Evolutionary conservation across 2,888 invertebrate genomes (phyloP), one percentile per base, ranked within the genome.

Genomic region (Ceriagrion tenellum): DNA sequence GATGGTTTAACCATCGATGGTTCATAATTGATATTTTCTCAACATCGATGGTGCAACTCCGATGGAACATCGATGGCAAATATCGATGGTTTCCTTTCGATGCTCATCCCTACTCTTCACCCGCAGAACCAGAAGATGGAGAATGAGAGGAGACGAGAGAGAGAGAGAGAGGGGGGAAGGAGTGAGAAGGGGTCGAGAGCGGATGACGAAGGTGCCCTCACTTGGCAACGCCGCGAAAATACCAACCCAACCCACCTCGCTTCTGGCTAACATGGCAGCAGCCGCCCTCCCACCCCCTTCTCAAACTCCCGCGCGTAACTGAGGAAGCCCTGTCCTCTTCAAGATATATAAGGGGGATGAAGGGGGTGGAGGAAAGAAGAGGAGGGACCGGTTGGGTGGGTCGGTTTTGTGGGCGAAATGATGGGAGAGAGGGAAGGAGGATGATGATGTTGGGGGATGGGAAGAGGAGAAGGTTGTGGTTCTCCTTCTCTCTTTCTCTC

Each of bases 391-490:
- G 96, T 96, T 16, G 26, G 26, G 96, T 96, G 96, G 96, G 96
- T 96, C 4, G 96, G 96, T 96, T 96, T 96, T 96, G 96, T 96
- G 96, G 96, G 96, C 95, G 59, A 16, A 16, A n/a, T n/a, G n/a
- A n/a, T n/a, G n/a, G n/a, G n/a, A n/a, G n/a, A 56, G 16, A 56
- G 56, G 56, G 56, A 56, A 12, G 56, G 56, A 56, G 56, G 56
- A 56, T 8, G 8, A 16, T 56, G 56, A 16, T 56, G 59, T 3
- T 6, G 16, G 59, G 16, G 59, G 59, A 95, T 95, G 63, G 91
- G 88, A 89, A 95, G 88, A 88, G 95, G 95, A 88, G 95, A 91
- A 95, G 96, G 59, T 8, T 59, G 16, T 18, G 59, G 59, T 20
- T 59, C 59, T 59, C 59, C 56, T 56, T 20, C 95, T 89, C 47